Conservation (phyloP, 2,113 vertebrate genomes). For the Python bivittatus region DNA sequence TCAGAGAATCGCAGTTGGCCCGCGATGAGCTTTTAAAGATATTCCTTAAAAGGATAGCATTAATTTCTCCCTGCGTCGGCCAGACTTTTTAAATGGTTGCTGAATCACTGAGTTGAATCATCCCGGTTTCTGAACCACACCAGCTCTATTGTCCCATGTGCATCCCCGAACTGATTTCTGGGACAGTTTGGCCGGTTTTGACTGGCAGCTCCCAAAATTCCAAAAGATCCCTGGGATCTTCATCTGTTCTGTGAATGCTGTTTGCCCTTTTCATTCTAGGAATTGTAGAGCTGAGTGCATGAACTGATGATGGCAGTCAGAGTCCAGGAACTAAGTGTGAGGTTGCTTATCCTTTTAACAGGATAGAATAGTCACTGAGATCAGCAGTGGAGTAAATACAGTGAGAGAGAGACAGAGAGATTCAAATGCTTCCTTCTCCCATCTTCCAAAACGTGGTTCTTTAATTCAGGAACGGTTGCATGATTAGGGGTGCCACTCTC, state of each 20-base stretch:
- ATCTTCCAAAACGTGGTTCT: no score
- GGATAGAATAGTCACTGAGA: no score
- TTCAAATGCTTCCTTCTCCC: no score
- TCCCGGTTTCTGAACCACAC: slow-evolving; percentile 9
- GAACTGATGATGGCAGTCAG: background rate
- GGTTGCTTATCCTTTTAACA: no score
- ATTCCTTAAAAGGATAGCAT: slow-evolving; percentile 46
- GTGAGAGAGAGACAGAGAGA: no score
- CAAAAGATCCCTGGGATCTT: background rate
- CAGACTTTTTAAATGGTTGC: slow-evolving; percentile 48
- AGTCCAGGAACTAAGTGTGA: no score
- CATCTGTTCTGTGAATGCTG: background rate
- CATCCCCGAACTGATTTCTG: slow-evolving; percentile 26
- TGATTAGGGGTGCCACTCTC: no score
- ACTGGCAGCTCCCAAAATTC: slow-evolving; percentile 26
- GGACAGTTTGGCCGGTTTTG: background rate
- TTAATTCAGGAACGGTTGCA: no score
- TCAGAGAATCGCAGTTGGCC: slow-evolving; percentile 25
- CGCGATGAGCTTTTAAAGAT: slow-evolving; percentile 40
- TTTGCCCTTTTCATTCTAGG: background rate
- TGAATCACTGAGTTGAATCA: slow-evolving; percentile 54
- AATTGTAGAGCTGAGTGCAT: background rate
- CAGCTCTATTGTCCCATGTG: slow-evolving; percentile 36
- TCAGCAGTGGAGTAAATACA: no score
- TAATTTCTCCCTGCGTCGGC: slow-evolving; percentile 56